Base-by-base conservation (phyloP, 2,113 vertebrate species). In the Alectura lathami region DNA sequence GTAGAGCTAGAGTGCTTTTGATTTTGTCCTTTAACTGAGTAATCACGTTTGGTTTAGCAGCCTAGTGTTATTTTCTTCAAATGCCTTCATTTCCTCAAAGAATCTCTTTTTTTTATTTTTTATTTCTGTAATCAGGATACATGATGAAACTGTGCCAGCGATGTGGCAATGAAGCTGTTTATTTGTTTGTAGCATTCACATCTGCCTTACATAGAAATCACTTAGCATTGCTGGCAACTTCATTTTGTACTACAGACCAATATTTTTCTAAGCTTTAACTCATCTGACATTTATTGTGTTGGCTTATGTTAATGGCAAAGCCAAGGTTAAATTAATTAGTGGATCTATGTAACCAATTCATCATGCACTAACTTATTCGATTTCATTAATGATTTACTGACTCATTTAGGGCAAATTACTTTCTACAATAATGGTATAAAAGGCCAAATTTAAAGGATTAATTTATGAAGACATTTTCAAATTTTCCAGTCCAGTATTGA, bases 351-450 rank as follows among this genome's bases (percentile, higher is more conserved):
- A 60, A 75, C 6, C 38, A 77, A 64, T 80, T 91, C 16, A 82
- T 91, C 83, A 90, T 2, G 6, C 2, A 30, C 23, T 20, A 53
- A 34, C n/a, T 59, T 90, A 91, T 2, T 77, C 6, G 59, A 87
- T 89, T 95, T 69, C 20, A 57, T 74, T 81, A 81, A 85, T 50
- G 68, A 94, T 92, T 93, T 89, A 59, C 67, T 82, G 84, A 68
- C 56, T 89, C 48, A 84, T 30, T 36, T 59, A 26, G 30, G 50
- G 54, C 34, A 53, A 20, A 64, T 89, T 38, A 14, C 8, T 68
- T 88, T 67, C 70, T 92, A 56, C 45, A 76, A 43, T 5, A 69
- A 8, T 40, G 6, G 10, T 80, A 51, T 47, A 62, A 80, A 70
- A 72, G 9, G 17, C 6, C 50, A 83, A 86, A 77, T 24, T 17